Evolutionary conservation across 2,888 invertebrate species (phyloP).

Genomic region (Aphodius sticticus): DNA sequence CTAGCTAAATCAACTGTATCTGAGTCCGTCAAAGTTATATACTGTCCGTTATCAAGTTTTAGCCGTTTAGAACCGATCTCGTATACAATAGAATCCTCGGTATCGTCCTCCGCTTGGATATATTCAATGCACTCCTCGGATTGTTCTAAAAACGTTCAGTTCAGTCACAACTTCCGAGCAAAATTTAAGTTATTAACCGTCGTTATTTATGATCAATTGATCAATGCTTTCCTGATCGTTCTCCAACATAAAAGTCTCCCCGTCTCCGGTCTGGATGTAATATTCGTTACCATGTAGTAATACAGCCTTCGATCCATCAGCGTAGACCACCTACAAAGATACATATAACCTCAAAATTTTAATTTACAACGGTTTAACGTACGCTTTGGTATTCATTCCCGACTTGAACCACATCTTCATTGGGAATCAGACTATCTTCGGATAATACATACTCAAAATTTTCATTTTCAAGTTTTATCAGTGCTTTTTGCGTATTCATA

Average conservation of each 20-base stretch:
- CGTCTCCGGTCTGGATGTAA: conserved; percentile 36
- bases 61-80: conserved; percentile 26
- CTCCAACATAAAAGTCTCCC: conserved; percentile 38
- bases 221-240: conserved; percentile 29
- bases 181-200: background rate
- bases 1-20: conserved; percentile 12
- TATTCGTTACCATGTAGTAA: conserved; percentile 38
- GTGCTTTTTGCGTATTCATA: background rate
- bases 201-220: conserved; percentile 29
- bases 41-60: conserved; percentile 29
- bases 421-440: conserved; percentile 18
- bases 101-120: conserved; percentile 26
- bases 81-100: conserved; percentile 27
- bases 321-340: conserved; percentile 33
- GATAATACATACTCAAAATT: conserved; percentile 32
- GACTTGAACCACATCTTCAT: conserved; percentile 9
- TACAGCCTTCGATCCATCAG: conserved; percentile 32
- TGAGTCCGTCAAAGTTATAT: conserved; percentile 23
- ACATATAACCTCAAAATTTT: background rate
- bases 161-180: conserved; percentile 9
- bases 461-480: conserved; percentile 28
- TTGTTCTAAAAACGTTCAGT: conserved; percentile 22
- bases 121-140: conserved; percentile 30
- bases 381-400: conserved; percentile 26
- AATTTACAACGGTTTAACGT: conserved; percentile 4